Evolutionary conservation across 2,113 vertebrate species (phyloP).

Genomic region (Cyphomyrus plagiostoma): DNA sequence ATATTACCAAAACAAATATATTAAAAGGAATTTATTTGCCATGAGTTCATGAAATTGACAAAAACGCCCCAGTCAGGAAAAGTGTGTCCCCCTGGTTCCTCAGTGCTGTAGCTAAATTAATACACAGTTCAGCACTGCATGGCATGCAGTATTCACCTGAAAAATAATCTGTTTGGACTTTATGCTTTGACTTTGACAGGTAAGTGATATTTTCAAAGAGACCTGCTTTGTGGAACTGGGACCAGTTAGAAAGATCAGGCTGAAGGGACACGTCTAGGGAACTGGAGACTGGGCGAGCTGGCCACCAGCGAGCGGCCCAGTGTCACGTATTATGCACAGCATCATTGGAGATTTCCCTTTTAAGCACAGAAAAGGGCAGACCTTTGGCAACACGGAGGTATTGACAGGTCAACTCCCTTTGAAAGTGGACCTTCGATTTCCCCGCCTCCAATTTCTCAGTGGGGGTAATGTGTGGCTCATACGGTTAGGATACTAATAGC

Average conservation of each 20-base stretch:
- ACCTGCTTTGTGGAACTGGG: neutral
- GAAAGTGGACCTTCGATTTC: neutral
- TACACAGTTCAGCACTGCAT: neutral
- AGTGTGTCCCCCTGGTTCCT: neutral
- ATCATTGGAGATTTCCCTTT: constrained; percentile 4
- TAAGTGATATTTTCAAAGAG: neutral
- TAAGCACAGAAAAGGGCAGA: constrained; percentile 1
- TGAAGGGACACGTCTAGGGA: neutral
- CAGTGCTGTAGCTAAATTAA: neutral
- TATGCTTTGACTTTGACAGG: neutral
- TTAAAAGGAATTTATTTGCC: neutral
- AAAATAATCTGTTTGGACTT: neutral
- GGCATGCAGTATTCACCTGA: neutral
- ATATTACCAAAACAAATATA: neutral
- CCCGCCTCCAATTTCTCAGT: neutral
- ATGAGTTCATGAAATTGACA: neutral
- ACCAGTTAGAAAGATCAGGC: neutral
- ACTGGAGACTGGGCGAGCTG: neutral
- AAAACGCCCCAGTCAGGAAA: neutral
- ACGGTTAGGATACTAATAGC: neutral
- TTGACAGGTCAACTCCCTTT: constrained; percentile 6
- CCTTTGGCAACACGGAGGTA: neutral
- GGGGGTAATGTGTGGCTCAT: neutral
- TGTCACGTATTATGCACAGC: neutral
- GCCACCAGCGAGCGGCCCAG: neutral